phyloP scores from a whole-genome alignment of 2,888 invertebrate genomes.

The Mythimna pallens region DNA sequence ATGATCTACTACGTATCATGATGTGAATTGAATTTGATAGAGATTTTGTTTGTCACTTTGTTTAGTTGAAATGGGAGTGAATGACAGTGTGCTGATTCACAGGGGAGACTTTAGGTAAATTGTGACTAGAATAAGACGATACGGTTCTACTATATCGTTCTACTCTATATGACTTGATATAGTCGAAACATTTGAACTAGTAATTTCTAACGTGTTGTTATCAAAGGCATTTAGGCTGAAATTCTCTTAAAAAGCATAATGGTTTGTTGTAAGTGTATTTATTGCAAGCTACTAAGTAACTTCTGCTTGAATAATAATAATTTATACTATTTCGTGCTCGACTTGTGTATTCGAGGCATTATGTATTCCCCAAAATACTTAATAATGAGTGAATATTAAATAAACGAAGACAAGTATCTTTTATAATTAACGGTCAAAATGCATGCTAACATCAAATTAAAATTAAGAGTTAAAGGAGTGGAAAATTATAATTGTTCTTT shows the following conservation, averaged over 20 bases:
- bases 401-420: not conserved
- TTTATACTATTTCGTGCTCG: not conserved
- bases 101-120: not conserved
- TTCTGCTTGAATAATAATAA: too few species aligned
- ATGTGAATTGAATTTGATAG: constrained; percentile 15
- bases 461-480: constrained; percentile 34
- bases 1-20: constrained; percentile 26
- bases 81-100: not conserved
- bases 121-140: not conserved
- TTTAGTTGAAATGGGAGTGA: not conserved
- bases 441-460: constrained; percentile 27
- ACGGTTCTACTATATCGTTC: too few species aligned
- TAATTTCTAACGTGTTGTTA: not conserved
- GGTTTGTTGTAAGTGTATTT: not conserved
- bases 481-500: constrained; percentile 40
- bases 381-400: not conserved
- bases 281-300: too few species aligned
- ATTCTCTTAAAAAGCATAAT: not conserved
- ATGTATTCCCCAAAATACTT: not conserved
- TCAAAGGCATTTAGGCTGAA: not conserved
- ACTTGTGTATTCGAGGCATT: not conserved
- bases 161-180: too few species aligned
- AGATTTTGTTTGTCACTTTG: constrained; percentile 26
- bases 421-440: constrained; percentile 7
- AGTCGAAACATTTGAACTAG: too few species aligned